Percentiles rank a stretch among this genome's conserved stretches.
Conservation (phyloP, 2,113 vertebrate species). For the Chinchilla lanigera region DNA sequence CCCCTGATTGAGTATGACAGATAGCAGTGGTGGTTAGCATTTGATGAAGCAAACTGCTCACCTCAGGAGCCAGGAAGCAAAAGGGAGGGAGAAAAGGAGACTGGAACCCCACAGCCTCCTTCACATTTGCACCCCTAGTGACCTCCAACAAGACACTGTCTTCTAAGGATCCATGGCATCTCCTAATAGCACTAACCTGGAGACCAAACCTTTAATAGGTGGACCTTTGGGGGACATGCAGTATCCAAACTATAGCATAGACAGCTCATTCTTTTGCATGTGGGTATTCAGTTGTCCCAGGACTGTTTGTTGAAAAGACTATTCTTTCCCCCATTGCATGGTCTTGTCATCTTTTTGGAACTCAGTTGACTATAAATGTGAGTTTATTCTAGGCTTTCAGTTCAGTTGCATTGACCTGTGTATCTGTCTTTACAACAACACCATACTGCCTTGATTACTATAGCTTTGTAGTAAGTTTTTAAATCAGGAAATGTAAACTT, state of each 20-base stretch:
- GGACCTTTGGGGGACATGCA: neutral
- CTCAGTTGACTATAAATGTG: neutral
- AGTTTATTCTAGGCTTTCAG: neutral
- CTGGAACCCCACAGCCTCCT: neutral
- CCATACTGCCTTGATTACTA: neutral
- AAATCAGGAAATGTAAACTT: neutral
- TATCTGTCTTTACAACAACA: neutral
- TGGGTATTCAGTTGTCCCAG: neutral
- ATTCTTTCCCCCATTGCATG: neutral
- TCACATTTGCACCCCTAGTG: no score
- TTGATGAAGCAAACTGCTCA: neutral
- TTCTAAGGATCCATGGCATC: neutral
- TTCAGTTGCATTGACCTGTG: neutral
- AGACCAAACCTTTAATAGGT: neutral
- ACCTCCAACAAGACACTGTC: neutral
- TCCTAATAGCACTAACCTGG: neutral
- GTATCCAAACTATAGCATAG: neutral
- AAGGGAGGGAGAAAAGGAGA: neutral
- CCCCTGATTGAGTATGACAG: neutral
- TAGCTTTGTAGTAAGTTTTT: slow-evolving; percentile 25
- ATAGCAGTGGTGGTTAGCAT: neutral
- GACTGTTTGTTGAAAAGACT: neutral
- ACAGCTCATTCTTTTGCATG: slow-evolving; percentile 3
- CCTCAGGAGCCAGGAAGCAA: neutral
- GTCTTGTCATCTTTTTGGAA: slow-evolving; percentile 15